A percentile compares a stretch with the other conserved stretches of the same genome.
Conservation (phyloP, 2,888 invertebrate genomes). For the Ischnus inquisitorius region DNA sequence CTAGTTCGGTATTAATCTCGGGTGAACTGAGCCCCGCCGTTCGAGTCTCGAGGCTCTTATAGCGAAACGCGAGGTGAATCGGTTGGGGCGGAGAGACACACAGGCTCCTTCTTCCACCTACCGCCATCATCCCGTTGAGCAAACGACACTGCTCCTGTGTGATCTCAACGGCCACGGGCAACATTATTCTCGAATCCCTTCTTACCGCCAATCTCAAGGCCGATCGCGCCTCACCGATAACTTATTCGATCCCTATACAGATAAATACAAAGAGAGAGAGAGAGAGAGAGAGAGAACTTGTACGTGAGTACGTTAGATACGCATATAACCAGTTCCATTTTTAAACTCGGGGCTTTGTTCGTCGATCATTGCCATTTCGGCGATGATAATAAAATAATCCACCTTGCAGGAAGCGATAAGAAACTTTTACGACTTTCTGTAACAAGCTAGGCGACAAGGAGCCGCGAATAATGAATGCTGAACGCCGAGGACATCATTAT, state of each 20-base stretch:
- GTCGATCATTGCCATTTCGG: slow-evolving; percentile 47
- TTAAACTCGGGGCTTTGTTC: background rate
- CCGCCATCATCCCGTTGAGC: slow-evolving; percentile 48
- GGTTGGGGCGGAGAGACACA: slow-evolving; percentile 53
- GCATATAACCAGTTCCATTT: background rate
- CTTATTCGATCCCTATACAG: slow-evolving; percentile 18
- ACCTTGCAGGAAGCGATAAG: background rate
- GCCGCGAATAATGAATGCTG: background rate
- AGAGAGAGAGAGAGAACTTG: no score
- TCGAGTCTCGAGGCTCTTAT: slow-evolving; percentile 60
- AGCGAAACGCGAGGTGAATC: slow-evolving; percentile 55
- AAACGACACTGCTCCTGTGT: slow-evolving; percentile 33
- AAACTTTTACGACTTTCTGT: background rate
- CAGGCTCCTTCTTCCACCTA: slow-evolving; percentile 17
- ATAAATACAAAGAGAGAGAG: background rate
- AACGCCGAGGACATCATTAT: slow-evolving; percentile 20
- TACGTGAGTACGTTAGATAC: background rate
- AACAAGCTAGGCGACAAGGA: background rate
- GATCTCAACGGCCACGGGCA: slow-evolving; percentile 14
- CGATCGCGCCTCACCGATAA: slow-evolving; percentile 51
- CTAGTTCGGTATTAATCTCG: slow-evolving; percentile 28
- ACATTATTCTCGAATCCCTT: slow-evolving; percentile 43
- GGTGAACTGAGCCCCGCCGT: slow-evolving; percentile 57
- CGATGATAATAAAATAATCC: background rate
- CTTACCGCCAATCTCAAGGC: slow-evolving; percentile 61